Percentiles rank a stretch among this genome's conserved stretches.
Evolutionary conservation across 2,113 vertebrate species (phyloP).

Genomic region (Nerophis lumbriciformis): DNA sequence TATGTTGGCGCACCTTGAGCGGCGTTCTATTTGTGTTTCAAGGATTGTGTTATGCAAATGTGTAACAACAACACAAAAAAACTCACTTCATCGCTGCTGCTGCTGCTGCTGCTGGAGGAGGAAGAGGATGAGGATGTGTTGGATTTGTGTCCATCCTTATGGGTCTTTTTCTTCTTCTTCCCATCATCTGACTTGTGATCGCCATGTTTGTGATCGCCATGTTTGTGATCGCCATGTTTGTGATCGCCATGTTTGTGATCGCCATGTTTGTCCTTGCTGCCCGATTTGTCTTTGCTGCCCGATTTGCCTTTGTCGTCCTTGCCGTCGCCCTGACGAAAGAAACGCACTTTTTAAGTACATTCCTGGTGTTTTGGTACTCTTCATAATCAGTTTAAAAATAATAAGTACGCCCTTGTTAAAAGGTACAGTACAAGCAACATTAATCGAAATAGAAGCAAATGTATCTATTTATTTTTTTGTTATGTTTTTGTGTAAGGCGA

Average conservation of each 20-base stretch:
- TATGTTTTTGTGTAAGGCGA: too few relatives aligned
- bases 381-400: too few relatives aligned
- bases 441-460: too few relatives aligned
- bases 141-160: background rate
- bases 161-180: background rate
- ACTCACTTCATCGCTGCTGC: constrained; percentile 42
- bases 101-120: constrained; percentile 16
- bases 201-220: background rate
- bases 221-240: background rate
- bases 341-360: background rate
- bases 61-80: background rate
- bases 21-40: constrained; percentile 10
- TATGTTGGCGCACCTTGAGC: background rate
- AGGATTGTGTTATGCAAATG: background rate
- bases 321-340: constrained; percentile 1
- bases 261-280: background rate
- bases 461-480: too few relatives aligned
- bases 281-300: constrained; percentile 3
- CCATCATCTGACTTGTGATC: background rate
- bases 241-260: background rate
- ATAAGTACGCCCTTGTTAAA: too few relatives aligned
- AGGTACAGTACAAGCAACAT: background rate
- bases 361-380: background rate
- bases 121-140: constrained; percentile 8
- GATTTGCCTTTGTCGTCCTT: constrained; percentile 22